Conservation (phyloP, 2,888 invertebrate species). For the Drosophila mulleri region DNA sequence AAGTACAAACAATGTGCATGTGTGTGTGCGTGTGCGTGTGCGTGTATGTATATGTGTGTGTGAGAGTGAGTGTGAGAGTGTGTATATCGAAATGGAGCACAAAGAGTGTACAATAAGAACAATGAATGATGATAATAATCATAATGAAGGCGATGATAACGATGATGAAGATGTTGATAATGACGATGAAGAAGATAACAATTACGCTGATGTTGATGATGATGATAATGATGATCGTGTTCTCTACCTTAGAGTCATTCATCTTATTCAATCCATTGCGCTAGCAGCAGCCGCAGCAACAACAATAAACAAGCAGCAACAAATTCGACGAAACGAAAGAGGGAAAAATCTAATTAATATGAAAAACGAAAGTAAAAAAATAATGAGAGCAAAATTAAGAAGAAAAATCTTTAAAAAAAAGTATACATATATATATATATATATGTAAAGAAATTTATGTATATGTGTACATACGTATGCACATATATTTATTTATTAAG, state of each 20-base stretch:
- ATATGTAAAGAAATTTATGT: constrained; percentile 3
- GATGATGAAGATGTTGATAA: constrained; percentile 4
- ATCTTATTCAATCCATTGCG: constrained; percentile 26
- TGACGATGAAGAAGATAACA: constrained; percentile 1
- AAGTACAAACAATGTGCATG: constrained; percentile 4
- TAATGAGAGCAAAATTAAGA: not conserved
- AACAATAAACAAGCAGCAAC: constrained; percentile 2
- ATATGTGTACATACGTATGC: constrained; percentile 11
- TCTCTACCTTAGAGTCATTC: constrained; percentile 32
- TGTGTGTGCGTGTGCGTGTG: not conserved
- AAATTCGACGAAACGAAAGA: constrained; percentile 9
- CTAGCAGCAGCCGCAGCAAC: constrained; percentile 32
- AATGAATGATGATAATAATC: constrained; percentile 1
- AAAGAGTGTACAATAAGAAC: constrained; percentile 39
- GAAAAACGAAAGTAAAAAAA: not conserved
- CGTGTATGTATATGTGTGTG: not conserved
- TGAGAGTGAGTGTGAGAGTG: not conserved
- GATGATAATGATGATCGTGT: constrained; percentile 24
- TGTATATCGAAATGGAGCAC: constrained; percentile 34
- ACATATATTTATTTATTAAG: constrained; percentile 37
- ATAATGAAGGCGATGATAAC: not conserved
- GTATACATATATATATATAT: not conserved
- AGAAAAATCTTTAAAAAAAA: not conserved
- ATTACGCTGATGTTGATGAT: constrained; percentile 5
- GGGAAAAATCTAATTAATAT: no score